Evolutionary conservation across 92 coral and sea anemone genomes (phyloP).

Genomic region (Phenganax subtilis): DNA sequence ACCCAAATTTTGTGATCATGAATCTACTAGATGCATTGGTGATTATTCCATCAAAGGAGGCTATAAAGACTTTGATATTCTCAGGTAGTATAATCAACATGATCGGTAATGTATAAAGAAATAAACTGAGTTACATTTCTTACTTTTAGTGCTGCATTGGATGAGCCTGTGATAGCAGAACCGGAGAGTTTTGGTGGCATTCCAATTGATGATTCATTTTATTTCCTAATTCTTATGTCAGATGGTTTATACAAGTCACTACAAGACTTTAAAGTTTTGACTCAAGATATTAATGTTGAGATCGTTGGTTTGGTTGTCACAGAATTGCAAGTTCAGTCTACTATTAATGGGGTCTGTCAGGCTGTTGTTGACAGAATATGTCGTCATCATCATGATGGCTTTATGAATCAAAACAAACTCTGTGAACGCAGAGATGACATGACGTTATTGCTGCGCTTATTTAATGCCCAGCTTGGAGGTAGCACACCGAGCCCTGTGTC

Average conservation of each 20-base stretch:
- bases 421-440: constrained; percentile 95
- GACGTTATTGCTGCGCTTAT: constrained; percentile 74
- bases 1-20: constrained; percentile 78
- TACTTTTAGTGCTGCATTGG: constrained; percentile 59
- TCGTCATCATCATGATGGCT: constrained; percentile 80
- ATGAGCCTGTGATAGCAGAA: constrained; percentile 95
- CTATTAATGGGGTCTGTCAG: constrained; percentile 88
- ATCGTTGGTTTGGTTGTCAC: constrained; percentile 67
- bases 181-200: constrained; percentile 82
- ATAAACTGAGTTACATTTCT: not conserved
- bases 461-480: constrained; percentile 68
- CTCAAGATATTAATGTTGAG: constrained; percentile 63
- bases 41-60: constrained; percentile 97
- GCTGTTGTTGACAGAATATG: constrained; percentile 94
- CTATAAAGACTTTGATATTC: constrained; percentile 89
- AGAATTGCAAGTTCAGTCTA: constrained; percentile 74
- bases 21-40: constrained; percentile 88
- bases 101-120: not conserved
- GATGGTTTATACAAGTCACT: constrained; percentile 88
- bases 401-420: constrained; percentile 66
- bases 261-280: constrained; percentile 69
- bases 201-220: constrained; percentile 76
- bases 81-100: constrained; percentile 54
- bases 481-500: constrained; percentile 66
- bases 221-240: constrained; percentile 81